These are phyloP conservation scores for Anagrus nilaparvatae DNA, from an alignment of 1,140 invertebrate genomes.

Conservation along the genomic window DNA sequence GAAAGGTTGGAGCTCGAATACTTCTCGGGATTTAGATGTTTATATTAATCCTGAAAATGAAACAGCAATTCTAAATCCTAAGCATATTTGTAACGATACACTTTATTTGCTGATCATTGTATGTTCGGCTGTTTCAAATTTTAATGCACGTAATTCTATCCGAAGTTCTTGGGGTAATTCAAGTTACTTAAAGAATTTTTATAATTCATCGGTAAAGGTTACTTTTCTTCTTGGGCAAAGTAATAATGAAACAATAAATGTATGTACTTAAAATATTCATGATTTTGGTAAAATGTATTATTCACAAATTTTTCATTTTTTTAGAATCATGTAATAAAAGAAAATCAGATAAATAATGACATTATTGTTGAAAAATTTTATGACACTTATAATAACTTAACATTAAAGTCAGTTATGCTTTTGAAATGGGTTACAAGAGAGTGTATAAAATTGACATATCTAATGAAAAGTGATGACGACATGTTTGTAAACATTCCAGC, in stretches of 20 bases:
- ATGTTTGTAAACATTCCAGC: slow-evolving; percentile 68
- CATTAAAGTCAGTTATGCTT: slow-evolving; percentile 78
- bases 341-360: slow-evolving; percentile 58
- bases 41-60: slow-evolving; percentile 61
- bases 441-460: slow-evolving; percentile 54
- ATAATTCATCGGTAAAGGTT: slow-evolving; percentile 36
- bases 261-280: slow-evolving; percentile 23
- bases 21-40: slow-evolving; percentile 55
- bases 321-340: slow-evolving; percentile 47
- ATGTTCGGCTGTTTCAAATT: slow-evolving; percentile 59
- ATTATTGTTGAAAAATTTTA: slow-evolving; percentile 84
- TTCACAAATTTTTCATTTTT: slow-evolving; percentile 20
- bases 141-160: slow-evolving; percentile 56
- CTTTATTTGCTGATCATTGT: slow-evolving; percentile 62
- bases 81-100: slow-evolving; percentile 44
- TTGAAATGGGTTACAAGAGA: slow-evolving; percentile 66
- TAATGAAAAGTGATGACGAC: slow-evolving; percentile 79
- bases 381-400: slow-evolving; percentile 89
- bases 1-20: slow-evolving; percentile 61
- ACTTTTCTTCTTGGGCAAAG: slow-evolving; percentile 49
- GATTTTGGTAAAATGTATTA: slow-evolving; percentile 1
- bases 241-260: slow-evolving; percentile 45
- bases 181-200: slow-evolving; percentile 42
- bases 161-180: slow-evolving; percentile 72
- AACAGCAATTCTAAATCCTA: slow-evolving; percentile 55